Evolutionary conservation across 2,888 invertebrate species (phyloP).

Genomic region (Ectemnius lituratus): DNA sequence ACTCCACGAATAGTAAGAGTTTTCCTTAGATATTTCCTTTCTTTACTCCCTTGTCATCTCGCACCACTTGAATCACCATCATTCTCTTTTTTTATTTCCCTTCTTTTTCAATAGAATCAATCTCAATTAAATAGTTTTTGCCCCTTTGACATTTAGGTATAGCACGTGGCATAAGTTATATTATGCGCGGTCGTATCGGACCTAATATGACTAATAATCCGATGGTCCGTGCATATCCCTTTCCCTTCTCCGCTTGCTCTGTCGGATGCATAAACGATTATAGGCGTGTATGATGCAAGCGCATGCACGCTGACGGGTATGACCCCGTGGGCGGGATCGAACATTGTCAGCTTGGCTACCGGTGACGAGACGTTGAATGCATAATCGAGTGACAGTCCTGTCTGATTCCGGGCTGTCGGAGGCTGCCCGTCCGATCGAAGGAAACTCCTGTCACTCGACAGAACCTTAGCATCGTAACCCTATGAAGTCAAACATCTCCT

Average conservation of each 20-base stretch:
- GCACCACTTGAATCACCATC: neutral
- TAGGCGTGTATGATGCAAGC: conserved; percentile 27
- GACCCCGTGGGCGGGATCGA: conserved; percentile 31
- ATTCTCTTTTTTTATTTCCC: conserved; percentile 1
- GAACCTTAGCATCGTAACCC: neutral
- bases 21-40: neutral
- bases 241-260: no score
- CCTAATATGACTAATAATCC: no score
- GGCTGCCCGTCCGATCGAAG: conserved; percentile 14
- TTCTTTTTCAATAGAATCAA: neutral
- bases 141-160: no score
- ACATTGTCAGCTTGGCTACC: conserved; percentile 54
- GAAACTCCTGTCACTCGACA: conserved; percentile 9
- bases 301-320: conserved; percentile 18
- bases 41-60: neutral
- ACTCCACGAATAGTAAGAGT: conserved; percentile 1
- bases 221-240: no score
- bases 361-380: conserved; percentile 61
- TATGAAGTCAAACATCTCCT: conserved; percentile 6
- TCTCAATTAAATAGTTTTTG: no score
- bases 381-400: conserved; percentile 59
- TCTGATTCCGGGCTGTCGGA: conserved; percentile 32
- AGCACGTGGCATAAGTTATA: no score
- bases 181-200: no score
- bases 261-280: conserved; percentile 43